Base-by-base conservation (phyloP, 2,888 invertebrate species). In the Hyppa rectilinea region DNA sequence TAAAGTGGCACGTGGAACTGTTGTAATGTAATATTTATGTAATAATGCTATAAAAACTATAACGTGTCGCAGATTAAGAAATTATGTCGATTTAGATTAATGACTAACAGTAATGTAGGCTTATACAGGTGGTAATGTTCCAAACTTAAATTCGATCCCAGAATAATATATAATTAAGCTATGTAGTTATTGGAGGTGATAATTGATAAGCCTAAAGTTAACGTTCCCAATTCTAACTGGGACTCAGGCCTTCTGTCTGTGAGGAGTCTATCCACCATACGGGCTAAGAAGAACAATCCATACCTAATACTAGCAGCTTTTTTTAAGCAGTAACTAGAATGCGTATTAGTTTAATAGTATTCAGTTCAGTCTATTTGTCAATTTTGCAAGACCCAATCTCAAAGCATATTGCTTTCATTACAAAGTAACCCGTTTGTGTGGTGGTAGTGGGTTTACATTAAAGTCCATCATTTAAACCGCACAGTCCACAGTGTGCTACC, bases 381-480 rank as follows among this genome's bases (percentile, higher is more conserved):
- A 59, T 47, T 31, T 45, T 38, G 9, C 5, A 14, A 38, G 65
- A n/a, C 10, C 26, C 20, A 20, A 3, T 12, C 20, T 23, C 4
- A 49, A 31, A 67, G 14, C 20, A 20, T 38, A 20, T 31, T 31
- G 14, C 10, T 23, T n/a, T 1, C 36, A 31, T 20, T 17, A 40
- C 10, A n/a, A n/a, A 43, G 31, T 52, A 77, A 47, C 58, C 26
- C 12, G 20, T 60, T 38, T n/a, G n/a, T n/a, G n/a, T n/a, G n/a
- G n/a, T n/a, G n/a, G n/a, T n/a, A n/a, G n/a, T n/a, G n/a, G n/a
- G n/a, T n/a, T n/a, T n/a, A n/a, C n/a, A n/a, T n/a, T n/a, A n/a
- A n/a, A n/a, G n/a, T n/a, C 14, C 31, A 29, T n/a, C 29, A 45
- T 74, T 70, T 71, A 71, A 79, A 73, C 68, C 60, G 65, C 69